Base-by-base conservation (phyloP, 2,113 vertebrate genomes). In the Pygoscelis antarcticus region DNA sequence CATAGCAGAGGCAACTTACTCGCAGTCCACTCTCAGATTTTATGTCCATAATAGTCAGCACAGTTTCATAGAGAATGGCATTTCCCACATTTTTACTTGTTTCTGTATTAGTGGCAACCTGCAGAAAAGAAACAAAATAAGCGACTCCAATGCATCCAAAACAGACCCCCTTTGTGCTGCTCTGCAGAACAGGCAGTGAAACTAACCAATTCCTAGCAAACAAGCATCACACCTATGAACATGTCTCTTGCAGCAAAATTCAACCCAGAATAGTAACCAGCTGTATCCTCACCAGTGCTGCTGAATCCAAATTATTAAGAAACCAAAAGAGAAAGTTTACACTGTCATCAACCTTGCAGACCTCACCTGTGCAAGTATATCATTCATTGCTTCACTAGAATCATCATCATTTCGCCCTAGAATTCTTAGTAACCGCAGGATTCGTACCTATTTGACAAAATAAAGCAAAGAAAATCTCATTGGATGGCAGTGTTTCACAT, bases 71-170 rank as follows among this genome's bases (percentile, higher is more conserved):
- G 83, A 99, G 99, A 98, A 99, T 99, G 94, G 99, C 99, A 93
- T 99, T 99, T 96, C 99, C 99, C 97, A 99, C 99, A 44, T 99
- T 99, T 99, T 99, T 99, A 99, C 99, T 99, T 11, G 99, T 99
- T 97, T 99, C 99, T 65, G 99, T 99, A 96, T 99, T 99, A 90
- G 99, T 99, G 96, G 99, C 99, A 98, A 99, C 99, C 99, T 99
- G 92, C 44, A 98, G 86, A 89, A 79, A 94, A 83, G 76, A 75
- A 97, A 94, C 11, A 98, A 65, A 95, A 13, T 30, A 71, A 82
- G 27, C 4, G 22, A 42, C 44, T 87, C 40, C 5, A 76, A 12
- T 0, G 0, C 55, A 84, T 23, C 16, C 66, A n/a, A 68, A 86
- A 4, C 16, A 71, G 60, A 68, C 21, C 1, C 32, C 29, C 29